These are phyloP conservation scores for Siniperca scherzeri DNA, from an alignment of 2,797 vertebrate genomes.

Conservation along the genomic window DNA sequence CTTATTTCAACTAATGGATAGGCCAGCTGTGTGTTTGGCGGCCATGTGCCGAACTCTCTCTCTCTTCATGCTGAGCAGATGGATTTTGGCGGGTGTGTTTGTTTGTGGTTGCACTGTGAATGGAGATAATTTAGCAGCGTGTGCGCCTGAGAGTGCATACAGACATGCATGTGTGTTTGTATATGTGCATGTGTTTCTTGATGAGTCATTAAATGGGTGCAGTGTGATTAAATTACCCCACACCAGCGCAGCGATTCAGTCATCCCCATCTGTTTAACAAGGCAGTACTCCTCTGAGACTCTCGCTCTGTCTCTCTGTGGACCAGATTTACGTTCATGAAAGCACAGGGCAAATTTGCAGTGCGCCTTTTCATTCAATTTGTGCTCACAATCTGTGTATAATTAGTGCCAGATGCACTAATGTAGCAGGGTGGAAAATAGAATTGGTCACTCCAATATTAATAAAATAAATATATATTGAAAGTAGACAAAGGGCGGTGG, in stretches of 20 bases:
- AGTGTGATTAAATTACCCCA: conserved; percentile 65
- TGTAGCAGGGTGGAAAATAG: background rate
- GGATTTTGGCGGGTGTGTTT: conserved; percentile 14
- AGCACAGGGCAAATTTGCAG: conserved; percentile 11
- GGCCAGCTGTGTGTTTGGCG: background rate
- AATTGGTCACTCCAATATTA: background rate
- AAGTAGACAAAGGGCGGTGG: background rate
- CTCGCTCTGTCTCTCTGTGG: conserved; percentile 16
- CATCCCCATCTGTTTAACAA: conserved; percentile 64
- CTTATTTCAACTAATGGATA: background rate
- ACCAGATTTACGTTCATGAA: conserved; percentile 37
- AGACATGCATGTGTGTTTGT: conserved; percentile 17
- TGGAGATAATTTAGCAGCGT: conserved; percentile 20
- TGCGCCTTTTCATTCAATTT: conserved; percentile 42
- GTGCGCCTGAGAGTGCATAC: background rate
- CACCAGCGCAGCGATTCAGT: conserved; percentile 40
- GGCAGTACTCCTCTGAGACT: conserved; percentile 43
- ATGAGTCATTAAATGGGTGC: conserved; percentile 62
- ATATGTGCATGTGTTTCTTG: conserved; percentile 26
- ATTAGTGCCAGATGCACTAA: conserved; percentile 16
- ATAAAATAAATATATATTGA: background rate
- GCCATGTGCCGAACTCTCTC: background rate
- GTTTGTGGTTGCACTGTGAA: conserved; percentile 25
- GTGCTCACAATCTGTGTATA: conserved; percentile 20
- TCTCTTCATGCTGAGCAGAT: conserved; percentile 20